Evolutionary conservation across 1,140 invertebrate species (phyloP), one percentile per base, ranked within the genome.

Genomic region (Lepidurus apus): DNA sequence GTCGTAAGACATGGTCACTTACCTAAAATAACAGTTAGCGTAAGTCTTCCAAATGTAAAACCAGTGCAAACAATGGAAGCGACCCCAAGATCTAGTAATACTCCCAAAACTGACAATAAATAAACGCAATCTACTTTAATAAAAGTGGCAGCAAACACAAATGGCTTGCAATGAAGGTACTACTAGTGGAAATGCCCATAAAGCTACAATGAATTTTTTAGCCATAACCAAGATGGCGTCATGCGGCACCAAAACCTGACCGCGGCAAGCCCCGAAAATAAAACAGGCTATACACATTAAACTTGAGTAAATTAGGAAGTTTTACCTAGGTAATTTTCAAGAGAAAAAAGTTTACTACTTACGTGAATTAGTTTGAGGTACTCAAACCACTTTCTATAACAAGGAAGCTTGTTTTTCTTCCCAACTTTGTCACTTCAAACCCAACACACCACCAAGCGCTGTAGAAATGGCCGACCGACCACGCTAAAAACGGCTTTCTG

Each of bases 321-420:
- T 9, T 7, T 65, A 21, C 8, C 0, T 65, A 7, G 5, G 53
- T 34, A 34, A 3, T 34, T 34, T 34, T 34, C 34, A 34, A 34
- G 34, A 34, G 34, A 34, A 65, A n/a, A 65, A 65, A 65, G n/a
- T n/a, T n/a, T 9, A 65, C 5, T 65, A 65, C 53, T 21, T 65
- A 65, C 53, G 34, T 34, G 34, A 34, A 34, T 34, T 34, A 34
- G 34, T 34, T 34, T 34, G 34, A 34, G 34, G 34, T 34, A 34
- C 34, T 34, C 34, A 34, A 34, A 34, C 34, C 34, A 4, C 34
- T 34, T 34, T 34, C 34, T 34, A 34, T 65, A 65, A 65, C 17
- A 65, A 47, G 45, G 53, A 65, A 65, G 53, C 45, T 47, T 65
- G 53, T 13, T 65, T 65, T 65, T 65, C 9, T 65, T 65, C 13